phyloP scores from a whole-genome alignment of 2,888 invertebrate genomes.

The Lissocephala sabroskyi region DNA sequence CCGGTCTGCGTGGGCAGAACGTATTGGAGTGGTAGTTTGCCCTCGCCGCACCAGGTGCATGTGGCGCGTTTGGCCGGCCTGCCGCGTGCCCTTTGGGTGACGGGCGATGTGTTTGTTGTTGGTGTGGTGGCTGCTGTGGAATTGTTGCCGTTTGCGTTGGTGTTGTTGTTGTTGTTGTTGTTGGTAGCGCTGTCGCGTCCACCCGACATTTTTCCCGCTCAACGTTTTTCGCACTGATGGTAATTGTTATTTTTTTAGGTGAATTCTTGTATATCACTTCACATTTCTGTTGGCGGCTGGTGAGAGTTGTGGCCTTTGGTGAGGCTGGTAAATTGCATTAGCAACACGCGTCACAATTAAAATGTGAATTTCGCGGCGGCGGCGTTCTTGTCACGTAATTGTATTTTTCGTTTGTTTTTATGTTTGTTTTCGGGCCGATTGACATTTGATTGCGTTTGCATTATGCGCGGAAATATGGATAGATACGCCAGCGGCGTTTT shows the following conservation, averaged over 20 bases:
- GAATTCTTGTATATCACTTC: slow-evolving; percentile 5
- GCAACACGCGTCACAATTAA: slow-evolving; percentile 1
- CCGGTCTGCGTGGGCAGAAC: slow-evolving; percentile 87
- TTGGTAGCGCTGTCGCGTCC: slow-evolving; percentile 57
- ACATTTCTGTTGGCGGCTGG: slow-evolving; percentile 13
- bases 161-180: slow-evolving; percentile 33
- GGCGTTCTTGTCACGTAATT: slow-evolving; percentile 61
- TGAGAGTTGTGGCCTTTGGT: not conserved
- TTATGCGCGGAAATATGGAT: too few relatives aligned
- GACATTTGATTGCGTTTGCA: too few relatives aligned
- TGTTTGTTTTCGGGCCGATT: too few relatives aligned
- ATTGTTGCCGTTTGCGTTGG: slow-evolving; percentile 31
- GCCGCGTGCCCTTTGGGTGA: slow-evolving; percentile 73
- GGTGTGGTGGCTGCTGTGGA: slow-evolving; percentile 11
- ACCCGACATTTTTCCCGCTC: slow-evolving; percentile 71
- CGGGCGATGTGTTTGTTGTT: slow-evolving; percentile 33
- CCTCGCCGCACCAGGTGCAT: slow-evolving; percentile 91
- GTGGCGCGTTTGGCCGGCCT: slow-evolving; percentile 82
- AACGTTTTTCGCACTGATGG: slow-evolving; percentile 1
- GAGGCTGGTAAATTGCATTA: too few relatives aligned
- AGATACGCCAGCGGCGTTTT: slow-evolving; percentile 4
- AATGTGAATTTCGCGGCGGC: slow-evolving; percentile 33
- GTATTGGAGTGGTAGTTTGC: slow-evolving; percentile 86
- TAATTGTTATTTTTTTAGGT: slow-evolving; percentile 8
- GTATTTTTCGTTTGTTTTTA: slow-evolving; percentile 7